These are phyloP conservation scores for Apodemia duryi DNA, from an alignment of 2,888 invertebrate genomes.

Conservation along the genomic window DNA sequence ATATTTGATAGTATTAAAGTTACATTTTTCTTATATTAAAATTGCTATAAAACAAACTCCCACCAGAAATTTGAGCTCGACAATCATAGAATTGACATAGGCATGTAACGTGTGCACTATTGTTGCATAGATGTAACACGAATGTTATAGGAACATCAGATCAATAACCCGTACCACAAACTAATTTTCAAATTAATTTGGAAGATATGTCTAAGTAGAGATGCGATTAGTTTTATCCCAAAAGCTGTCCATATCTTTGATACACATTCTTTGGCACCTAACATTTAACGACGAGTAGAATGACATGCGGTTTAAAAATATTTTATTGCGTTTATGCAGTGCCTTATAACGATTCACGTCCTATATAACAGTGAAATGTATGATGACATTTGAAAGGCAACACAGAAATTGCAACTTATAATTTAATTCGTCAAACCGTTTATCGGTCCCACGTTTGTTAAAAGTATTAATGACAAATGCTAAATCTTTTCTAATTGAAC, in stretches of 20 bases:
- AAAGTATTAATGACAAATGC: slow-evolving; percentile 59
- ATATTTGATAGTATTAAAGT: slow-evolving; percentile 17
- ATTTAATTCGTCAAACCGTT: slow-evolving; percentile 35
- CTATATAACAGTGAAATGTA: slow-evolving; percentile 3
- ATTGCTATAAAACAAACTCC: slow-evolving; percentile 50
- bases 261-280: slow-evolving; percentile 78
- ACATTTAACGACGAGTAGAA: slow-evolving; percentile 57
- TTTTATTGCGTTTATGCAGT: slow-evolving; percentile 46
- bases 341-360: slow-evolving; percentile 33
- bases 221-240: slow-evolving; percentile 62
- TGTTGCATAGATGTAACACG: slow-evolving; percentile 58
- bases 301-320: slow-evolving; percentile 32
- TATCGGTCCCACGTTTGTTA: slow-evolving; percentile 57
- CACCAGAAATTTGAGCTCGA: slow-evolving; percentile 70
- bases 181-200: slow-evolving; percentile 65
- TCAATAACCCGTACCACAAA: slow-evolving; percentile 75
- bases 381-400: slow-evolving; percentile 49
- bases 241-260: slow-evolving; percentile 67
- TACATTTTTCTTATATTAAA: slow-evolving; percentile 15
- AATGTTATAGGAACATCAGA: slow-evolving; percentile 76
- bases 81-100: slow-evolving; percentile 73
- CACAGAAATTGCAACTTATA: slow-evolving; percentile 59
- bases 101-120: slow-evolving; percentile 52
- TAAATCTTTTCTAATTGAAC: slow-evolving; percentile 70
- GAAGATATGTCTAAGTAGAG: slow-evolving; percentile 64